Evolutionary conservation across 1,140 invertebrate species (phyloP).

Genomic region (Papilio glaucus): DNA sequence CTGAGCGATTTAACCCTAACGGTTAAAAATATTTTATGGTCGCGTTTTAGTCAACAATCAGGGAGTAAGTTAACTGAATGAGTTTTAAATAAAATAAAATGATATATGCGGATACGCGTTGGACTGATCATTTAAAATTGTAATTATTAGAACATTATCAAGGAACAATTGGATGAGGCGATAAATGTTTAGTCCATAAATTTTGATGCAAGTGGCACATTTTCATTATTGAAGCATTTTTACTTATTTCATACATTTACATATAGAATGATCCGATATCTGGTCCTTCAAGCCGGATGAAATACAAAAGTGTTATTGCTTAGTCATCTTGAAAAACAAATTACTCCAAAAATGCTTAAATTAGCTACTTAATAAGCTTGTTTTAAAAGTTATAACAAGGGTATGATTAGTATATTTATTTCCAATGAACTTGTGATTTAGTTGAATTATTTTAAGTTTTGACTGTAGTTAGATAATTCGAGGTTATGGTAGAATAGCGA

Average conservation of each 20-base stretch:
- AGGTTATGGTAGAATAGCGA: slow-evolving; percentile 16
- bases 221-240: slow-evolving; percentile 13
- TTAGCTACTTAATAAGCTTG: neutral
- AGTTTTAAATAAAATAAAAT: neutral
- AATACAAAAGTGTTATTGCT: neutral
- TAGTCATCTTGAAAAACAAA: neutral
- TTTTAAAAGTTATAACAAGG: neutral
- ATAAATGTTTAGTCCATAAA: no score
- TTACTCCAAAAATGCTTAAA: neutral
- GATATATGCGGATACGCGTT: neutral
- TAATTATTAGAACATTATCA: neutral
- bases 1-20: no score
- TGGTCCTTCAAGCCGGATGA: slow-evolving; percentile 1
- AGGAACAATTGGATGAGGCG: no score
- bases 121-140: neutral
- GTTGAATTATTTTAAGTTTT: neutral
- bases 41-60: no score
- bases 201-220: neutral
- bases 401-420: neutral
- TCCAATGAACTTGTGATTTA: neutral
- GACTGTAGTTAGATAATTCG: neutral
- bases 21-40: no score
- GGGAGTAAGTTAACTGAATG: no score
- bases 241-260: neutral
- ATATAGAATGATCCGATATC: neutral